Conservation (phyloP, 2,888 invertebrate genomes). For the Cephus spinipes region DNA sequence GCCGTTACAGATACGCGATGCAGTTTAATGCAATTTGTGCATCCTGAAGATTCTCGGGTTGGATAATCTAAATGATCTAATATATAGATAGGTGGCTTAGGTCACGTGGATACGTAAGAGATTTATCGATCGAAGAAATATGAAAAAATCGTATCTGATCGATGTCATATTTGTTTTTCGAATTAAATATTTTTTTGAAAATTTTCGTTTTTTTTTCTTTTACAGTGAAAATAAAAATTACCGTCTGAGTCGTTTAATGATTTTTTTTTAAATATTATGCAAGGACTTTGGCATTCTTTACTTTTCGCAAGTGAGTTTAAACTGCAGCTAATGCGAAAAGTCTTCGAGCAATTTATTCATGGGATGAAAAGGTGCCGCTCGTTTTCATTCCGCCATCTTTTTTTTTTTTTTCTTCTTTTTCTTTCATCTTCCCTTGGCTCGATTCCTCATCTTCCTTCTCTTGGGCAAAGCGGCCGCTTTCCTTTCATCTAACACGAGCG, state of each 20-base stretch:
- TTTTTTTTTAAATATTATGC: background rate
- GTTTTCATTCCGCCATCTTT: background rate
- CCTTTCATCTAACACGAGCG: background rate
- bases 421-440: background rate
- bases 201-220: background rate
- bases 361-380: background rate
- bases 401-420: background rate
- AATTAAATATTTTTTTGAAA: background rate
- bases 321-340: conserved; percentile 5
- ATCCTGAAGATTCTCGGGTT: background rate
- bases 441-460: background rate
- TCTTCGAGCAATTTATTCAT: background rate
- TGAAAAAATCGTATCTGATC: background rate
- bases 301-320: background rate
- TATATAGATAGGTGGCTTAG: background rate
- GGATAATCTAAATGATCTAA: no score
- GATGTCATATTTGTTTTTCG: background rate
- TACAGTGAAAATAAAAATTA: no score
- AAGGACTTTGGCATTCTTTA: background rate
- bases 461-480: background rate
- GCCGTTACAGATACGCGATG: background rate
- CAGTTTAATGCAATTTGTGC: conserved; percentile 38
- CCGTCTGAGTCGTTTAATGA: no score
- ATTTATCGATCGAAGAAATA: background rate
- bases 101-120: background rate